Base-by-base conservation (phyloP, 2,797 vertebrate genomes). In the Mastacembelus armatus region DNA sequence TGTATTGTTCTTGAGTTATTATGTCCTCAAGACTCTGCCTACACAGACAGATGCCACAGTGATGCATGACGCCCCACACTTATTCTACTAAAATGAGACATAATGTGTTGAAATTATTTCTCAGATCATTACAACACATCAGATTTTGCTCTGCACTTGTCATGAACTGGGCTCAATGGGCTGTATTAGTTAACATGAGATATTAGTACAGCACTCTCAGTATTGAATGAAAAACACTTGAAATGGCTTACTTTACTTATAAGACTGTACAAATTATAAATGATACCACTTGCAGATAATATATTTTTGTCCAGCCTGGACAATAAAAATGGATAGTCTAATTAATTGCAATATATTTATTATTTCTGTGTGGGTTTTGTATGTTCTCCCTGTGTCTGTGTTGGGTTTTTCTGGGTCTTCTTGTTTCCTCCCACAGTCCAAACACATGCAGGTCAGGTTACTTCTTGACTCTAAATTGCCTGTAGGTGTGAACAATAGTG, bases 1-100 rank as follows among this genome's bases (percentile, higher is more conserved):
- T 72, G 63, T 45, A 69, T 74, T 85, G 69, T 81, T 83, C 63
- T 66, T 71, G 40, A 71, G 47, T 61, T 73, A 70, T 73, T 66
- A 51, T 72, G 67, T 57, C 60, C 43, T 76, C 43, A 49, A 56
- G n/a, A 44, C 57, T 57, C 47, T 57, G 73, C 65, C 76, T 57
- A 77, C 63, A 58, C 66, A 71, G 48, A 56, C 30, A 43, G 50
- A 80, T 55, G 50, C 43, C 55, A 60, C 38, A 36, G n/a, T 56
- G 54, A 71, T 52, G 44, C 59, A 76, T 58, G 38, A 26, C 57
- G 43, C 60, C 49, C 24, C 51, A 61, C 30, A 38, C n/a, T 60
- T 54, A 38, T 16, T 10, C 45, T 26, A 56, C 16, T 50, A 59
- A 57, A 62, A 67, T 47, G 36, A 67, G 36, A 57, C 16, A 55